Conservation (phyloP, 2,113 vertebrate genomes). For the Chaetura pelagica region DNA sequence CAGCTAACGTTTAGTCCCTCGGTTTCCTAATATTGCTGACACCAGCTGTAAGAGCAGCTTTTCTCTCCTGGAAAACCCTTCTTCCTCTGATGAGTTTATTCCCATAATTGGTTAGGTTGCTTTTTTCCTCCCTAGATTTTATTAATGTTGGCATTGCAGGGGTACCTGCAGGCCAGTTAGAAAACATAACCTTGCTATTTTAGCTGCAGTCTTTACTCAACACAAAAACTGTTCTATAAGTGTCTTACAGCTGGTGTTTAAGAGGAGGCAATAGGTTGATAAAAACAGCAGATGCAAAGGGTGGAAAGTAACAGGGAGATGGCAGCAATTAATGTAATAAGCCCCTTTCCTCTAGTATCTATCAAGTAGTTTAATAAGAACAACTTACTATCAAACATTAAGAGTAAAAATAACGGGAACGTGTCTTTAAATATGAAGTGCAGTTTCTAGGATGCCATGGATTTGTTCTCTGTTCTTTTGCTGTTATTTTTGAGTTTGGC, state of each 20-base stretch:
- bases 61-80: constrained; percentile 13
- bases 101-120: not conserved
- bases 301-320: not conserved
- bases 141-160: not conserved
- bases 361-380: not conserved
- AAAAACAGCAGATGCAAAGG: not conserved
- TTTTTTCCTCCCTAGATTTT: not conserved
- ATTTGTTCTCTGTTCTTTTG: not conserved
- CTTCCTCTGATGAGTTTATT: constrained; percentile 39
- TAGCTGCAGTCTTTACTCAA: not conserved
- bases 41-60: constrained; percentile 43
- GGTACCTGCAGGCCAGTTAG: not conserved
- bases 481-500: not conserved
- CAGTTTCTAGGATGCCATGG: not conserved
- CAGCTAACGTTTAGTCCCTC: constrained; percentile 52
- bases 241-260: not conserved
- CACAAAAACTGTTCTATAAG: not conserved
- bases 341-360: not conserved
- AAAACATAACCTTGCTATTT: not conserved
- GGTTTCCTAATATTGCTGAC: constrained; percentile 40
- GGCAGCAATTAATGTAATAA: not conserved
- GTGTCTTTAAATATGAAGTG: not conserved
- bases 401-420: not conserved
- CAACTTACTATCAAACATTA: not conserved
- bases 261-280: not conserved